phyloP scores from a whole-genome alignment of 2,797 vertebrate species.

The Neoniphon sammara region DNA sequence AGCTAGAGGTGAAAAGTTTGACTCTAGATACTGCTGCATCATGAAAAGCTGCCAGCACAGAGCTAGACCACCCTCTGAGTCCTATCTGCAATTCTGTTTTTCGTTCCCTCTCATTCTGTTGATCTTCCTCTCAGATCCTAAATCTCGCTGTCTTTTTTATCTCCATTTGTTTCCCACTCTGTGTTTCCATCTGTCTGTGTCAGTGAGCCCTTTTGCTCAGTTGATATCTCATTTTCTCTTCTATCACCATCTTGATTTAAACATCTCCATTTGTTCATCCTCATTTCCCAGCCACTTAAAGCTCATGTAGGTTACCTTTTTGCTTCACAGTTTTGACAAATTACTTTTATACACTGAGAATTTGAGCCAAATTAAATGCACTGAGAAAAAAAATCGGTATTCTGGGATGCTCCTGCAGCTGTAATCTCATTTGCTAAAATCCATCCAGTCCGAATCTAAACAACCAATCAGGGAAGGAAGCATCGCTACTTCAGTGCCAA shows the following conservation, averaged over 20 bases:
- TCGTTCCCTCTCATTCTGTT: conserved; percentile 22
- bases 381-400: no score
- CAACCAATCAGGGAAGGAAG: no score
- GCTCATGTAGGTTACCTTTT: no score
- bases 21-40: conserved; percentile 51
- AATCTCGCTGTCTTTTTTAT: conserved; percentile 27
- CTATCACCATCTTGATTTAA: conserved; percentile 1
- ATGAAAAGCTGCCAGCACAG: conserved; percentile 42
- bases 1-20: conserved; percentile 51
- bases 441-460: no score
- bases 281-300: background rate
- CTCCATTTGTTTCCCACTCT: conserved; percentile 11
- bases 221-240: background rate
- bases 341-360: no score
- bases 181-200: conserved; percentile 17
- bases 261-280: background rate
- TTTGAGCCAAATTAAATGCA: no score
- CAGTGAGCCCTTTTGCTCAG: conserved; percentile 2
- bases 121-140: conserved; percentile 25
- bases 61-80: conserved; percentile 52
- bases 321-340: no score
- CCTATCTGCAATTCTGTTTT: conserved; percentile 56
- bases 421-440: no score
- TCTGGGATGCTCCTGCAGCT: no score
- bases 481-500: no score